Evolutionary conservation across 2,888 invertebrate species (phyloP).

Genomic region (Ormyrus thymus): DNA sequence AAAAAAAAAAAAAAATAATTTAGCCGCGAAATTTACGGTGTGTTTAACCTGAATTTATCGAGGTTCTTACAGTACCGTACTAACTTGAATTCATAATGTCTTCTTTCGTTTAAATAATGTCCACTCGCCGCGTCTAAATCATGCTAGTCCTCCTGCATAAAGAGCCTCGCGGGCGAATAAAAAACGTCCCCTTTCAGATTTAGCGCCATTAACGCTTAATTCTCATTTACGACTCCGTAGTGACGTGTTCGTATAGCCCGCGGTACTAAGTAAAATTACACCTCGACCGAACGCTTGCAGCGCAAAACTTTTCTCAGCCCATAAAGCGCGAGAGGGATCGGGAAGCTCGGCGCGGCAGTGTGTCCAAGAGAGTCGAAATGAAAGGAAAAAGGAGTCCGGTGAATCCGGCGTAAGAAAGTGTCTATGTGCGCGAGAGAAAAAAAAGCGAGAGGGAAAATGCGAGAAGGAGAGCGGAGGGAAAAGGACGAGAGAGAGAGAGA

Average conservation of each 20-base stretch:
- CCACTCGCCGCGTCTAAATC: no score
- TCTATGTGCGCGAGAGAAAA: constrained; percentile 24
- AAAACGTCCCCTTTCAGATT: background rate
- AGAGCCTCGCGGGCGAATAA: no score
- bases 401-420: constrained; percentile 15
- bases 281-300: background rate
- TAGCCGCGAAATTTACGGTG: no score
- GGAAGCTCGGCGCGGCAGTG: background rate
- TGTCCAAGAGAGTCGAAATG: constrained; percentile 6
- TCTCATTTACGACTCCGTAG: constrained; percentile 1
- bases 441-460: constrained; percentile 39
- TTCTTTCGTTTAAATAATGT: no score
- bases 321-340: background rate
- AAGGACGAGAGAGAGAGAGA: constrained; percentile 39
- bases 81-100: no score
- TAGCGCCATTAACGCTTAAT: background rate
- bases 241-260: background rate
- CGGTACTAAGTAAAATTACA: constrained; percentile 9
- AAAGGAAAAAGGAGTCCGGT: constrained; percentile 35
- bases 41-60: no score
- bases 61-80: no score
- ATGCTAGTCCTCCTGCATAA: no score
- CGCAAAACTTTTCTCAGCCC: background rate
- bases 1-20: no score
- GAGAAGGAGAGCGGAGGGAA: constrained; percentile 9